A percentile compares a stretch with the other conserved stretches of the same genome.
Evolutionary conservation across 2,113 vertebrate species (phyloP).

Genomic region (Laticauda colubrina): DNA sequence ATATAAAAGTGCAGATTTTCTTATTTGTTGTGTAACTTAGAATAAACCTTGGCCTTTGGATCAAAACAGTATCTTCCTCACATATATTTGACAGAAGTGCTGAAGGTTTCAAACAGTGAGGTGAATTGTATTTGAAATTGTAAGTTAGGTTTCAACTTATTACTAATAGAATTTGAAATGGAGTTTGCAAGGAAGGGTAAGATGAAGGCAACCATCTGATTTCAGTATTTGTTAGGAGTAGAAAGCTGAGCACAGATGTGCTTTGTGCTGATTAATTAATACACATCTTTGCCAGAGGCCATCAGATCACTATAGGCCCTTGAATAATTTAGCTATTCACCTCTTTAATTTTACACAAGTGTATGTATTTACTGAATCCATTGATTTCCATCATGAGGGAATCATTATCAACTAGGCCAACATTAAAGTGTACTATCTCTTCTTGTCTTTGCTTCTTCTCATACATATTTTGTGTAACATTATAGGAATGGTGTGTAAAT

Average conservation of each 20-base stretch:
- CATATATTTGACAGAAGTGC: neutral
- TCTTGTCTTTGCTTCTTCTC: neutral
- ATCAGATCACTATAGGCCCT: slow-evolving; percentile 23
- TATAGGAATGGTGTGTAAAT: neutral
- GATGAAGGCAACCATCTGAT: neutral
- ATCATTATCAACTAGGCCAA: slow-evolving; percentile 19
- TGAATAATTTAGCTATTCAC: slow-evolving; percentile 16
- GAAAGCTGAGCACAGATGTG: slow-evolving; percentile 1
- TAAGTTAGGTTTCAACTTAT: slow-evolving; percentile 2
- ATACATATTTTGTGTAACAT: neutral
- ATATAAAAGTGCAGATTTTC: neutral
- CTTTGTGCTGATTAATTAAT: slow-evolving; percentile 35
- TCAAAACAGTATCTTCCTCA: neutral
- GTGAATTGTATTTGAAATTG: slow-evolving; percentile 6
- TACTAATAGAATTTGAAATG: slow-evolving; percentile 29
- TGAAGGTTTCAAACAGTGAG: slow-evolving; percentile 7
- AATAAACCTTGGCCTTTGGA: slow-evolving; percentile 17
- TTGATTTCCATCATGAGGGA: slow-evolving; percentile 22
- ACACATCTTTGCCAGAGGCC: slow-evolving; percentile 1
- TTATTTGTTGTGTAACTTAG: neutral
- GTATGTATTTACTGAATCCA: slow-evolving; percentile 17
- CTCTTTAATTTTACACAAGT: slow-evolving; percentile 32
- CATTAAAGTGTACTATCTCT: slow-evolving; percentile 12
- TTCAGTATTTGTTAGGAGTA: slow-evolving; percentile 4
- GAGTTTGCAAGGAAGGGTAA: neutral